Conservation (phyloP, 2,797 vertebrate genomes). For the Pangasius krempfi region DNA sequence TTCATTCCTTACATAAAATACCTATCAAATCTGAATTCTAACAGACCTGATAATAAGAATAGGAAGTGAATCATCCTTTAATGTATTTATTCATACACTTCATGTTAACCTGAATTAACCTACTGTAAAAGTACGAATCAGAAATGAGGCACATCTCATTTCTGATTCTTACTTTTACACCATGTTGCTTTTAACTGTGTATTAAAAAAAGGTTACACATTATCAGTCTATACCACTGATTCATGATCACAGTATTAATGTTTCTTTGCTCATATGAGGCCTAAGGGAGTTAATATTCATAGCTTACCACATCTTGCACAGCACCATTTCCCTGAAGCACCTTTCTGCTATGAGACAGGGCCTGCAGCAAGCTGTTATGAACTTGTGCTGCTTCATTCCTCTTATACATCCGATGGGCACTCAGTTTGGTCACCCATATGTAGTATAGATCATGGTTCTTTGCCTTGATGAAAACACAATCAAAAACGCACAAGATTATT, state of each 20-base stretch:
- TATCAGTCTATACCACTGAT: background rate
- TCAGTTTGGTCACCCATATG: constrained; percentile 89
- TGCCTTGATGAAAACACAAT: constrained; percentile 70
- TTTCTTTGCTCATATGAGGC: background rate
- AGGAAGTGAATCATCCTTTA: background rate
- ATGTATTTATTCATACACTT: background rate
- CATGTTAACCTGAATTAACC: too few relatives aligned
- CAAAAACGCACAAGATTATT: background rate
- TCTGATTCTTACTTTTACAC: background rate
- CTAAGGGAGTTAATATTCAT: background rate
- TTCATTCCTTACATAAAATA: background rate
- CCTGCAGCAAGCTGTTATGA: constrained; percentile 66
- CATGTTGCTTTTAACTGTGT: background rate
- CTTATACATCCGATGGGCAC: constrained; percentile 83
- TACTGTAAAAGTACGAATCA: too few relatives aligned
- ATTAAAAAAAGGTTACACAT: background rate
- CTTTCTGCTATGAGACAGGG: constrained; percentile 43
- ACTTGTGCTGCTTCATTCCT: constrained; percentile 70
- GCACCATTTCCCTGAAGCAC: constrained; percentile 66
- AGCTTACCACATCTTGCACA: constrained; percentile 32
- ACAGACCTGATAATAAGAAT: background rate
- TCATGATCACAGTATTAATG: background rate
- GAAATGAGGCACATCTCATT: background rate
- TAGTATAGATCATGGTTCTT: constrained; percentile 88
- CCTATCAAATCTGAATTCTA: background rate